phyloP scores from a whole-genome alignment of 2,888 invertebrate species.

The Drosophila atripex region DNA sequence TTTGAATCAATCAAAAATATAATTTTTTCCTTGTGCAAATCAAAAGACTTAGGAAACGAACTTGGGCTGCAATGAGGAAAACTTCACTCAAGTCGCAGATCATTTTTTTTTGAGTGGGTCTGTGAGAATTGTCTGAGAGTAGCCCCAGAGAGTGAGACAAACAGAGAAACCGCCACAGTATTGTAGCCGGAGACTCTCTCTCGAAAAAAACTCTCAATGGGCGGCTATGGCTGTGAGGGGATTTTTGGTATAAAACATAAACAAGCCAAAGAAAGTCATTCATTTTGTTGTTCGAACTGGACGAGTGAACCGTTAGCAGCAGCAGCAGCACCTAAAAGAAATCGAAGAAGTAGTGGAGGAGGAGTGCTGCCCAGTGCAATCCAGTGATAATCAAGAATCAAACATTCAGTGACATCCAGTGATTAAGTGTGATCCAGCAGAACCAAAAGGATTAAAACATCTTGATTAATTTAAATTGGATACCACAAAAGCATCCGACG shows the following conservation, averaged over 20 bases:
- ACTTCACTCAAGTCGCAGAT: constrained; percentile 23
- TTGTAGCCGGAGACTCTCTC: constrained; percentile 6
- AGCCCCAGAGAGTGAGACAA: background rate
- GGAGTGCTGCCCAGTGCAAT: constrained; percentile 56
- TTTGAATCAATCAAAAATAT: background rate
- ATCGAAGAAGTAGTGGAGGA: constrained; percentile 8
- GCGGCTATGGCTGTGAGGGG: constrained; percentile 35
- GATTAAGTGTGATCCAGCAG: constrained; percentile 21
- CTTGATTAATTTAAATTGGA: constrained; percentile 25
- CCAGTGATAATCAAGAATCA: constrained; percentile 22
- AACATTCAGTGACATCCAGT: constrained; percentile 23
- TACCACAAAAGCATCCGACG: constrained; percentile 11
- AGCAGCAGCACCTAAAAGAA: constrained; percentile 46
- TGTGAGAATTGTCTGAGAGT: background rate
- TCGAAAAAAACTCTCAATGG: constrained; percentile 27
- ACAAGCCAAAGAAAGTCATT: constrained; percentile 82
- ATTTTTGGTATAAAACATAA: constrained; percentile 82
- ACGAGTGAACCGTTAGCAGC: constrained; percentile 70
- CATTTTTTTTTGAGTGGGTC: constrained; percentile 28
- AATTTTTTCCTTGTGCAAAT: constrained; percentile 25
- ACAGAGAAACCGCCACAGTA: background rate
- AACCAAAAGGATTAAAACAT: constrained; percentile 18
- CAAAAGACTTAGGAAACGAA: constrained; percentile 69
- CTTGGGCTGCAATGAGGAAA: constrained; percentile 45
- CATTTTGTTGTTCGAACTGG: constrained; percentile 82